Percentiles rank a stretch among this genome's conserved stretches.
Conservation (phyloP, 2,797 vertebrate species). For the Poliocrania exsul region DNA sequence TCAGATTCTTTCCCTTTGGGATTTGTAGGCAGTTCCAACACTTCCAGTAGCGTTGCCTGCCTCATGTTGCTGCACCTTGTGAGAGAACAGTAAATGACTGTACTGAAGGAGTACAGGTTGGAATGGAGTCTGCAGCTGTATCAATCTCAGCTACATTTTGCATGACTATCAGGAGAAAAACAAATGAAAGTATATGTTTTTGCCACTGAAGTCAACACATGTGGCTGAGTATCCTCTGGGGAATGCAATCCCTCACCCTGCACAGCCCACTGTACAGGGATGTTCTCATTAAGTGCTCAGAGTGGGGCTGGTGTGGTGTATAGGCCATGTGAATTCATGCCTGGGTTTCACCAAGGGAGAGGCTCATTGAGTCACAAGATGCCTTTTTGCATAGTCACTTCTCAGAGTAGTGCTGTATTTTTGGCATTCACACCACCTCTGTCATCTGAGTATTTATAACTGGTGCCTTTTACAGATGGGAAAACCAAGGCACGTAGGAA, state of each 20-base stretch:
- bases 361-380: conserved; percentile 4
- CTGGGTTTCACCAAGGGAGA: not conserved
- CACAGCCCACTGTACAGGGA: not conserved
- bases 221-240: not conserved
- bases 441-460: not conserved
- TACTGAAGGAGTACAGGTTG: not conserved
- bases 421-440: not conserved
- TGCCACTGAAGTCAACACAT: conserved; percentile 20
- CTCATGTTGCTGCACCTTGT: not conserved
- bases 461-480: conserved; percentile 2
- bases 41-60: not conserved
- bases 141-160: not conserved
- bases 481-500: not conserved
- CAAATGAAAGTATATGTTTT: conserved; percentile 7
- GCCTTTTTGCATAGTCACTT: conserved; percentile 52
- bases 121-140: conserved; percentile 36
- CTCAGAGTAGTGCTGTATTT: not conserved
- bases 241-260: not conserved
- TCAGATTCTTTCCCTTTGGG: conserved; percentile 10
- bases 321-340: not conserved
- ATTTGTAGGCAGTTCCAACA: not conserved
- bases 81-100: conserved; percentile 14
- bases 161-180: not conserved
- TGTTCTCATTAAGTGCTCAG: not conserved
- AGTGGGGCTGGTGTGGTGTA: not conserved